Evolutionary conservation across 92 coral and sea anemone genomes (phyloP), one percentile per base, ranked within the genome.

Genomic region (Nematostella vectensis): DNA sequence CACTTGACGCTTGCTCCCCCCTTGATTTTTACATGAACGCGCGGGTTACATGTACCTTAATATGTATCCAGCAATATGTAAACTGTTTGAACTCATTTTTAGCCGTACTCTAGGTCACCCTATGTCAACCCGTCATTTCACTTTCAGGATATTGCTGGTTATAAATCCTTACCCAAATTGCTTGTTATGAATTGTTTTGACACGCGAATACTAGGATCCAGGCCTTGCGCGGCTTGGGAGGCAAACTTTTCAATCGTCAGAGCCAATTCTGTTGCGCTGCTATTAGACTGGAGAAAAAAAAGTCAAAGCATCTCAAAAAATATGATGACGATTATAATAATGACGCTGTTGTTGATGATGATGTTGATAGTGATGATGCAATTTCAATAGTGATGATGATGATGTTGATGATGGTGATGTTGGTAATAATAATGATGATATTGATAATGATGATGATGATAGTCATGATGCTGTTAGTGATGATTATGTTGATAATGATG

Each of bases 191-290:
- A 59, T 28, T 37, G 55, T 19, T 40, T 53, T 6, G 70, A 23
- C 10, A 6, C 20, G 13, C 12, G 6, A 11, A 48, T 52, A 39
- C 55, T 31, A 12, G 48, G 48, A 8, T 17, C 59, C 61, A 68
- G 82, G 11, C 82, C 78, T 33, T 65, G 63, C 21, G 82, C 88
- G 24, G 61, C 78, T 59, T 80, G 88, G 10, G 75, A 29, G 27
- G 82, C 77, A 27, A 60, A 80, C 0, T 58, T 74, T 16, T 80
- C 88, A 52, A 20, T n/a, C 18, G 47, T 44, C 21, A 40, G 54
- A 18, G 70, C 69, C 25, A 80, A 76, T 51, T 47, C 19, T 18
- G 82, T 68, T 0, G 88, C 58, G 11, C 72, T 74, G 48, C 49
- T 62, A 40, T 74, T 70, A 43, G 67, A 62, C 88, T 80, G 54